These are phyloP conservation scores for Ceratina australensis DNA, from an alignment of 1,140 invertebrate genomes.

Conservation along the genomic window DNA sequence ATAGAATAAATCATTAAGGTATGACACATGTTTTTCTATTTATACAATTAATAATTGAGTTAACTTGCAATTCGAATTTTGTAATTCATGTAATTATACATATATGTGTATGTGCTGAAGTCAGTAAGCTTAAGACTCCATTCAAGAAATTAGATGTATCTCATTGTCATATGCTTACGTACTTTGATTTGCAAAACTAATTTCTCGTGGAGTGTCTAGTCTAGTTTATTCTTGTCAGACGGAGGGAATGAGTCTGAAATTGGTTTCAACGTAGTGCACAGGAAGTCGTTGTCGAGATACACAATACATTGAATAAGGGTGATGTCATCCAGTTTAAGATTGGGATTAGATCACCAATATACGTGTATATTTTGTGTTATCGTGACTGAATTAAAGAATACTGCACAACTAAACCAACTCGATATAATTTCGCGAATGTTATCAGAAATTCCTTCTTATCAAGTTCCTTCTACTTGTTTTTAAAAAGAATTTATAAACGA, in stretches of 20 bases:
- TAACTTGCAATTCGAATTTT: too few species aligned
- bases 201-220: not conserved
- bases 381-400: not conserved
- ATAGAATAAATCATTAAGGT: not conserved
- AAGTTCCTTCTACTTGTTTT: too few species aligned
- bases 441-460: too few species aligned
- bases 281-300: not conserved
- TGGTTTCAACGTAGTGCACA: not conserved
- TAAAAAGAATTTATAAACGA: too few species aligned
- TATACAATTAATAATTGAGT: too few species aligned
- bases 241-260: not conserved
- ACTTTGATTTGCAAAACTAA: not conserved
- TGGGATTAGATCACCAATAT: not conserved
- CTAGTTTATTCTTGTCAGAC: too few species aligned
- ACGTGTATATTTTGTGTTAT: not conserved
- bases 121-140: not conserved
- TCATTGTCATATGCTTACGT: too few species aligned
- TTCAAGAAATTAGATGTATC: not conserved
- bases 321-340: constrained; percentile 19
- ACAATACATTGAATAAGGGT: constrained; percentile 5
- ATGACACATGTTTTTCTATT: too few species aligned
- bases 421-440: not conserved
- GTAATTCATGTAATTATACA: too few species aligned
- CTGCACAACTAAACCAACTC: not conserved
- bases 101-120: too few species aligned